Percentiles rank a stretch among this genome's conserved stretches.
phyloP scores from a whole-genome alignment of 2,113 vertebrate genomes.

The Amia ocellicauda region DNA sequence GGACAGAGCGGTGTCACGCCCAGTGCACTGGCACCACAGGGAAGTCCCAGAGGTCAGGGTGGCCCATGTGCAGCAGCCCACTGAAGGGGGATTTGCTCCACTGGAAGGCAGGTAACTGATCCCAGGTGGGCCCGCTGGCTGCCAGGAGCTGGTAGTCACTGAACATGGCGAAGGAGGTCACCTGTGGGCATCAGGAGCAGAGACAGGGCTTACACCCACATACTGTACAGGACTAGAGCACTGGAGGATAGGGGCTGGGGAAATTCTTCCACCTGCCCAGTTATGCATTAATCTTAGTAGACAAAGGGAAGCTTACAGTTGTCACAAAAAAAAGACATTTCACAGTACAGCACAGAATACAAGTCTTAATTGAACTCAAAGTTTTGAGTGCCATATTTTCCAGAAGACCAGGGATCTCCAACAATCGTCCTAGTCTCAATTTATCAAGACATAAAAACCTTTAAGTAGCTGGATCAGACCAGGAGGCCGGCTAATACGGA shows the following conservation, averaged over 20 bases:
- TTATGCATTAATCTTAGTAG: too few species aligned
- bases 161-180: slow-evolving; percentile 76
- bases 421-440: too few species aligned
- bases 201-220: slow-evolving; percentile 8
- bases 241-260: slow-evolving; percentile 8
- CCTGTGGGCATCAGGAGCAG: slow-evolving; percentile 46
- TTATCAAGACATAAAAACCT: too few species aligned
- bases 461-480: too few species aligned
- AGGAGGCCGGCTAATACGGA: too few species aligned
- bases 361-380: not conserved
- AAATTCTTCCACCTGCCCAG: too few species aligned
- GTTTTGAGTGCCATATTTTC: too few species aligned
- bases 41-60: slow-evolving; percentile 88
- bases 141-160: slow-evolving; percentile 69
- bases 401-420: too few species aligned
- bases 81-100: slow-evolving; percentile 85
- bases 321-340: slow-evolving; percentile 6
- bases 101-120: slow-evolving; percentile 81
- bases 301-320: too few species aligned
- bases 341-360: not conserved
- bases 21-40: slow-evolving; percentile 72
- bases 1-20: slow-evolving; percentile 53
- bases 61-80: slow-evolving; percentile 79
- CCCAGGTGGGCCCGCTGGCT: slow-evolving; percentile 81
- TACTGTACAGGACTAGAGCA: slow-evolving; percentile 16